Base-by-base conservation (phyloP, 2,113 vertebrate species). In the Barnardius zonarius region DNA sequence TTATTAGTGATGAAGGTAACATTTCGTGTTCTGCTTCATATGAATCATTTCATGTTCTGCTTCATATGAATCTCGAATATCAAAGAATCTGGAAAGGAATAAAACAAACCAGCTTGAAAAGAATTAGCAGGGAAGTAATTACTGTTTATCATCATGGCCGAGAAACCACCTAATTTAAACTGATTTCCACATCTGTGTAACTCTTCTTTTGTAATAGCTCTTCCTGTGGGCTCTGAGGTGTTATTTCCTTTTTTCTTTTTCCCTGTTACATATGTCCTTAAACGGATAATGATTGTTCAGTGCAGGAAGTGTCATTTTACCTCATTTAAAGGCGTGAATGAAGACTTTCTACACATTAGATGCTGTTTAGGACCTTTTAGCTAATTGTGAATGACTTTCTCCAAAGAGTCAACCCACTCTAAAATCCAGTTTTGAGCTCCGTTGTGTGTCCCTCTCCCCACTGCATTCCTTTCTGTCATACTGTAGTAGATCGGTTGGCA, bases 401-500 rank as follows among this genome's bases (percentile, higher is more conserved):
- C 35, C 27, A 27, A 28, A 41, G 35, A 70, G 41, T 69, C 12
- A 44, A 82, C 35, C 57, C 48, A 57, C 44, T 88, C 20, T 76
- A n/a, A 63, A 84, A 33, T 30, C 25, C 8, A 4, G 25, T 15
- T 43, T 33, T 13, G 8, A 39, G 35, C 44, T 61, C 48, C 5
- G 24, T 6, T 3, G 5, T 19, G 31, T 51, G 2, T 0, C 48
- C 12, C 3, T 63, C 8, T 7, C 17, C 48, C 41, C 46, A 33
- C 24, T 24, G 13, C 11, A 1, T 12, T 43, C 28, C 37, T 31
- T 43, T 17, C 43, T 59, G 13, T 72, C 13, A 13, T 11, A 8
- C 25, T 63, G 10, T n/a, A n/a, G 9, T 8, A 9, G 33, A 17
- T 18, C 2, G 55, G 16, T 30, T 23, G 48, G 92, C 62, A 64